Evolutionary conservation across 2,888 invertebrate species (phyloP), one percentile per base, ranked within the genome.

Genomic region (Drosophila lutescens): DNA sequence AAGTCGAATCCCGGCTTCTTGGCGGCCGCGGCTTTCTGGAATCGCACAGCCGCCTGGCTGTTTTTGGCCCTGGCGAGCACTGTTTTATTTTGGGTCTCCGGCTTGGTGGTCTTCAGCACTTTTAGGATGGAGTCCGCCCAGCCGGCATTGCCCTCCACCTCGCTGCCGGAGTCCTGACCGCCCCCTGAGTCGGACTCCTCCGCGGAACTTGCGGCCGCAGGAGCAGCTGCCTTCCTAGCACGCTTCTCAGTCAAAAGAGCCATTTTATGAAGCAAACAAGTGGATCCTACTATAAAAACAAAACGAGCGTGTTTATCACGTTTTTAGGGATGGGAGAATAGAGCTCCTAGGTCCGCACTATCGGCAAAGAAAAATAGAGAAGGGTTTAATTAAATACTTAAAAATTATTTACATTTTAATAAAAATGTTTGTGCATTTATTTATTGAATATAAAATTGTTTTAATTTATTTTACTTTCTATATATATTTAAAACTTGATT

Each of bases 51-150:
- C 13, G 50, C 65, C 40, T 77, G 93, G 60, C 95, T 90, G 91
- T 96, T 96, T 89, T 96, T 97, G 0, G 97, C 97, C 89, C 96
- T 95, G 0, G 97, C 96, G 40, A 98, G 91, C 0, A 97, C 96
- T 58, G 96, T 92, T 0, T 95, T 94, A 90, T 95, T 96, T 81
- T 96, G 96, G 44, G 94, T 93, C 91, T 95, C 95, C 0, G 96
- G 95, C 89, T 96, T 96, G 32, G 94, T 95, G 2, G 95, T 94
- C 67, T 94, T 94, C 26, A 97, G 93, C 76, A 97, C 96, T 92
- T 97, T 97, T 8, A 95, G 93, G 89, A 97, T 94, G 0, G 96
- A 96, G 92, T 97, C 95, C 2, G 96, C 97, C 97, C 97, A 97
- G 3, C 95, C 96, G 73, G 94, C 92, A 90, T 96, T 96, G 0